Conservation (phyloP, 1,140 invertebrate genomes). For the Lordiphosa clarofinis region DNA sequence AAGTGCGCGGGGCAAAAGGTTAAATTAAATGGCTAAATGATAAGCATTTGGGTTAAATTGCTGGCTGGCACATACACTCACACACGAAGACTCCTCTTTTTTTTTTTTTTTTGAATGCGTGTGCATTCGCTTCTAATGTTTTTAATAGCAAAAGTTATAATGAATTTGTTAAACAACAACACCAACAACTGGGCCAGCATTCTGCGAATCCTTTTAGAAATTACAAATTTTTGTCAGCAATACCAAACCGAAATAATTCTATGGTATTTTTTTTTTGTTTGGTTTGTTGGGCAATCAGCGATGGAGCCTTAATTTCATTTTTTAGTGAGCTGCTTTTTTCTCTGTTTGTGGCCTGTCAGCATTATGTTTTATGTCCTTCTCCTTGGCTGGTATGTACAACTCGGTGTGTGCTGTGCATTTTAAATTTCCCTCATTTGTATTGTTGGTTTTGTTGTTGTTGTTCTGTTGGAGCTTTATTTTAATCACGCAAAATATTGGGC, state of each 20-base stretch:
- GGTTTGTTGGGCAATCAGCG: constrained; percentile 66
- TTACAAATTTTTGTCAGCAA: no score
- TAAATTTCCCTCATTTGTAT: constrained; percentile 28
- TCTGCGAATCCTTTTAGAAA: no score
- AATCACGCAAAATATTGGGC: constrained; percentile 69
- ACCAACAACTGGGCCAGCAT: constrained; percentile 10
- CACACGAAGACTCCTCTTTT: constrained; percentile 2
- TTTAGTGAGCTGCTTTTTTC: constrained; percentile 58
- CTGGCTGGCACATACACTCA: constrained; percentile 19
- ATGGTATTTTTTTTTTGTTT: constrained; percentile 35
- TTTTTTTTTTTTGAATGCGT: constrained; percentile 23
- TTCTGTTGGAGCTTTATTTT: constrained; percentile 63
- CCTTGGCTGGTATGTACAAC: constrained; percentile 8
- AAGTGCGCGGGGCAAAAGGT: constrained; percentile 57
- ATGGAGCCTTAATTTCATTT: constrained; percentile 58
- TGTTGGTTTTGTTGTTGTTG: constrained; percentile 15
- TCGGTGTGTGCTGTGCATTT: constrained; percentile 54
- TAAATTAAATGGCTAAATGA: constrained; percentile 78
- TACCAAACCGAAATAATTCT: constrained; percentile 47
- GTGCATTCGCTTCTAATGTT: constrained; percentile 69
- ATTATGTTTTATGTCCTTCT: constrained; percentile 15
- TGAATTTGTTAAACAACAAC: constrained; percentile 71
- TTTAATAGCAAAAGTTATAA: constrained; percentile 78
- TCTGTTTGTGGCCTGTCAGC: constrained; percentile 26
- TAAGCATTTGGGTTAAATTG: constrained; percentile 78